Evolutionary conservation across 2,113 vertebrate species (phyloP).

Genomic region (Cygnus buccinator): DNA sequence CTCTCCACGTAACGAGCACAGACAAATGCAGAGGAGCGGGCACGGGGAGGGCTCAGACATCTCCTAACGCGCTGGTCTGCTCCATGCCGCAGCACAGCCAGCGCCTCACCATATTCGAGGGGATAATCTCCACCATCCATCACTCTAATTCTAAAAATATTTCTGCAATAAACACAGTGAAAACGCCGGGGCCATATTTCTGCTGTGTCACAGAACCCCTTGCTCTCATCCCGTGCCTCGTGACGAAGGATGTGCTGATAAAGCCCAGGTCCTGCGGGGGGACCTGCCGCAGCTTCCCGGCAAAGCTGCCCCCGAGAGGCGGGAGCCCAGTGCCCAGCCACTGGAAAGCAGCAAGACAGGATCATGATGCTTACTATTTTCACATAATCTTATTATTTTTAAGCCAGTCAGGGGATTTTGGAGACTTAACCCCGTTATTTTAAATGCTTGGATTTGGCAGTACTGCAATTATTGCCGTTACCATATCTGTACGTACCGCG

Average conservation of each 20-base stretch:
- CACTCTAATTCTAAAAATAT: neutral
- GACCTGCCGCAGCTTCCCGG: neutral
- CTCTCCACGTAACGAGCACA: rapidly evolving
- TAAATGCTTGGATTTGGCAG: neutral
- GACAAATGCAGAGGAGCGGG: neutral
- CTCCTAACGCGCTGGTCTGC: rapidly evolving
- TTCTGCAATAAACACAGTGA: neutral
- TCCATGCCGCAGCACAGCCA: neutral
- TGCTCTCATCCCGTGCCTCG: neutral
- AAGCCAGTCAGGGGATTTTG: conserved; percentile 10
- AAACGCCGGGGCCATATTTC: rapidly evolving
- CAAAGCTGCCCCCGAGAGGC: neutral
- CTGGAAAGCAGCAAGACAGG: neutral
- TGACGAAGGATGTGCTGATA: neutral
- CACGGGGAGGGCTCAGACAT: neutral
- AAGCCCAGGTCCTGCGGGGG: neutral
- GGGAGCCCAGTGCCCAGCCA: neutral
- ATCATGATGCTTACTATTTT: neutral
- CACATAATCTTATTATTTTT: conserved; percentile 23
- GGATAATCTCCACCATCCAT: neutral
- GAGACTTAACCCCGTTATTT: neutral
- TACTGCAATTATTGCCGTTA: neutral
- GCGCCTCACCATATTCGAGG: neutral
- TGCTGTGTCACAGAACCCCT: neutral
- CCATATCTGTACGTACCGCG: neutral